phyloP scores from a whole-genome alignment of 1,140 invertebrate genomes.

The Bombyx mandarina region DNA sequence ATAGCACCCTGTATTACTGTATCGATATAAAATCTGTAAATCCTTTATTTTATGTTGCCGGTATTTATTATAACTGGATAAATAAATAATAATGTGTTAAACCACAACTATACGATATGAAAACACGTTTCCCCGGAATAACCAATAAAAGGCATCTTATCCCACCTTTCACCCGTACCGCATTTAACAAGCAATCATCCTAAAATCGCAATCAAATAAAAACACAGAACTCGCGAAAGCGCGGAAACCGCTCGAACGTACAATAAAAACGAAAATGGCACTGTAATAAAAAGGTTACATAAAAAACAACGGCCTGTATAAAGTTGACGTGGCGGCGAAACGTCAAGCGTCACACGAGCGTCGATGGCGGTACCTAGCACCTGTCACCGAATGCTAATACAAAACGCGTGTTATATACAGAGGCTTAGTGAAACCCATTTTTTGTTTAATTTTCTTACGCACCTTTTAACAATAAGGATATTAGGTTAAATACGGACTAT shows the following conservation, averaged over 20 bases:
- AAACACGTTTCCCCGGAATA: not conserved
- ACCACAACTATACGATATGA: not conserved
- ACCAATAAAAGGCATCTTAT: not conserved
- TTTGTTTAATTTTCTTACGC: not conserved
- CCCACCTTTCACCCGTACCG: not conserved
- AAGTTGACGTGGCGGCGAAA: constrained; percentile 6
- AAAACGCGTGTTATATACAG: constrained; percentile 1
- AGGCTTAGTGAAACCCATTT: constrained; percentile 7
- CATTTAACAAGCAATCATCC: not conserved
- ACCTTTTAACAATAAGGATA: no score
- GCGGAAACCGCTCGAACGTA: not conserved
- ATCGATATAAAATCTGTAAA: no score
- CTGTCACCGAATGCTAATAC: constrained; percentile 48
- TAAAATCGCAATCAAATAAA: constrained; percentile 6
- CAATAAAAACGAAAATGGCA: constrained; percentile 17
- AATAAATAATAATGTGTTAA: not conserved
- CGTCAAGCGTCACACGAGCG: constrained; percentile 8
- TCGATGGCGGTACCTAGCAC: constrained; percentile 22
- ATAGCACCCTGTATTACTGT: no score
- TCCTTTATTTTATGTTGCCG: no score
- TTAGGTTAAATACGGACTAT: no score
- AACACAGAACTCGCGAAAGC: constrained; percentile 2
- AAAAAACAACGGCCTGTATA: constrained; percentile 11
- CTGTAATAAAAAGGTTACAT: constrained; percentile 19
- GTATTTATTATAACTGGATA: not conserved